Evolutionary conservation across 2,888 invertebrate species (phyloP), one percentile per base, ranked within the genome.

Genomic region (Patella pellucida): DNA sequence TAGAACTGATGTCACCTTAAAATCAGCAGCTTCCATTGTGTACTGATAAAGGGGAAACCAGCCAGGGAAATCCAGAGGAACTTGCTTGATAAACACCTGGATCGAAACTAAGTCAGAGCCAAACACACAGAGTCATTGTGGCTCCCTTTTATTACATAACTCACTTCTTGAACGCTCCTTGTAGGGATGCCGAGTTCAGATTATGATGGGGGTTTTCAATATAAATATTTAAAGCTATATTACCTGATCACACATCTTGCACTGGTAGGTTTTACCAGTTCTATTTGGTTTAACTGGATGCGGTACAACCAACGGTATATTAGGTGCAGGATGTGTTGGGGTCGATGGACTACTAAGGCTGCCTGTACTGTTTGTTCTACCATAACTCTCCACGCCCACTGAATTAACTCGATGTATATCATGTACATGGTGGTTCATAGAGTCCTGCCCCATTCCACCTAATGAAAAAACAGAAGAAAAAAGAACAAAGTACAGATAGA

Each of bases 191-290:
- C 2, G 0, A 31, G 31, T 31, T 31, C 31, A 31, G 31, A 41
- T 41, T 41, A 41, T 41, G 41, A 41, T 41, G 41, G 9, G 4
- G 4, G 4, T 41, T 7, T 41, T 41, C 1, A 41, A 41, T 41
- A 41, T 41, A 41, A 41, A 41, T 9, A 41, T 41, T n/a, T 50
- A 23, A 72, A 51, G 51, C 71, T 50, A 23, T 52, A 78, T 82
- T 72, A 87, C 88, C 86, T 88, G 88, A 78, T 87, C 87, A 84
- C 88, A 88, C 86, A 87, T 87, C 83, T 88, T 88, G 81, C 88
- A 88, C 78, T 87, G 87, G 83, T 87, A 87, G 67, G 87, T 86
- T 81, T 86, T 86, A 70, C 81, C 83, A 51, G 85, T 74, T 71
- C 83, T 80, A 70, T 82, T 84, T 54, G 86, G 88, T 81, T 88